Evolutionary conservation across 1,140 invertebrate species (phyloP), one percentile per base, ranked within the genome.

Genomic region (Brachionus paranguensis): DNA sequence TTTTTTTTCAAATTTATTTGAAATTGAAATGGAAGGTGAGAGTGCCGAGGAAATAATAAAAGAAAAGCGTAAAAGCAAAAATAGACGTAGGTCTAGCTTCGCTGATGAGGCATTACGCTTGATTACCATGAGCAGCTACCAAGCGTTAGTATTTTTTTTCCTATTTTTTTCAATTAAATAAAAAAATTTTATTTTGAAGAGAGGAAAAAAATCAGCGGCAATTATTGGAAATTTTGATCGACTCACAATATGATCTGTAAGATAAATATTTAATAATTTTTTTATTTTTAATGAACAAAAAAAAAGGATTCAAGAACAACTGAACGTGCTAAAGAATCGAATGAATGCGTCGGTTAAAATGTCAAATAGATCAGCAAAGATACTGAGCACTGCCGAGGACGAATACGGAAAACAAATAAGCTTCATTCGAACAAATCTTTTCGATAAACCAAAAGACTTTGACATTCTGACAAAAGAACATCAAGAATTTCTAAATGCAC

Each of bases 21-120:
- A 68, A 37, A 29, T 68, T 27, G 20, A 76, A 76, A 76, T 76
- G 72, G 72, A 76, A 17, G 3, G 10, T 47, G 20, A 47, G 11
- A 50, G 41, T 50, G 41, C 45, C n/a, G 14, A 20, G 11, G 17
- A 50, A 24, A 20, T 76, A 11, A 47, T 76, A 20, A 50, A 76
- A 50, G 43, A 76, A 76, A 76, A 76, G 45, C 72, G 72, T 3
- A 76, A 53, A 50, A 76, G 72, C 27, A 76, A 76, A 76, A n/a
- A 17, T 11, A 76, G 27, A 76, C 72, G 72, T 0, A 11, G 72
- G 27, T 76, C 72, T 7, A 76, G 72, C 17, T 76, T 76, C 29
- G 72, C 72, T 8, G 45, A 76, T 50, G 72, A 76, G 41, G 72
- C 72, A 4, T 27, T 76, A 24, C 41, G 45, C 20, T 50, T 76